A percentile compares a stretch with the other conserved stretches of the same genome.
Conservation (phyloP, 2,113 vertebrate species). For the Orientallactaga bullata region DNA sequence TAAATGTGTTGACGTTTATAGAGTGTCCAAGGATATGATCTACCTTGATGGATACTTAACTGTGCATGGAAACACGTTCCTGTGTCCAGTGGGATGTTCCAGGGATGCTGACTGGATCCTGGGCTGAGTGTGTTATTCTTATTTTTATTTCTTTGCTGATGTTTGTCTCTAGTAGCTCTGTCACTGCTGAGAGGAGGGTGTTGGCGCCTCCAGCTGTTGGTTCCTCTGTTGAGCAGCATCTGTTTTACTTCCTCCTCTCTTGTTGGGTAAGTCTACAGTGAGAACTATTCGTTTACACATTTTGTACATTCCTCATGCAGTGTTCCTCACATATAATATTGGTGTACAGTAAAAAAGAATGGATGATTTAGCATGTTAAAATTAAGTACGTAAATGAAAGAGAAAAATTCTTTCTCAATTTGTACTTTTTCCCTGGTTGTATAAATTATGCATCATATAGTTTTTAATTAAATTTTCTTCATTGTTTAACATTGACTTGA, state of each 20-base stretch:
- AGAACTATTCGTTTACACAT: not conserved
- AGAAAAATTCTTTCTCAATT: slow-evolving; percentile 54
- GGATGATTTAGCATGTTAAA: slow-evolving; percentile 60
- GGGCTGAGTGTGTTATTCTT: not conserved
- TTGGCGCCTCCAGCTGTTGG: not conserved
- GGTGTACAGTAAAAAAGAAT: not conserved
- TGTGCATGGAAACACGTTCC: not conserved
- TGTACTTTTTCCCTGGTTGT: slow-evolving; percentile 21
- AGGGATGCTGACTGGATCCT: rapidly evolving
- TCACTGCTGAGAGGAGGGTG: not conserved
- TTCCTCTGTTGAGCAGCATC: not conserved
- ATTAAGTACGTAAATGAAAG: slow-evolving; percentile 50
- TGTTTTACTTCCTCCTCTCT: not conserved
- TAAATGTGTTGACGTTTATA: not conserved
- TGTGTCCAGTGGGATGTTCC: not conserved
- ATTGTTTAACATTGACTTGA: slow-evolving; percentile 48
- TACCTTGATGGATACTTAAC: not conserved
- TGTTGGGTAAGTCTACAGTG: not conserved
- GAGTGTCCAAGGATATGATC: not conserved
- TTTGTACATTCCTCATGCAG: slow-evolving; percentile 32
- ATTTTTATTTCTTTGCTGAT: not conserved
- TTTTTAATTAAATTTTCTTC: slow-evolving; percentile 72
- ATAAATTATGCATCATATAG: slow-evolving; percentile 65
- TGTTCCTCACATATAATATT: not conserved
- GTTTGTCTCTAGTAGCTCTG: not conserved